A percentile compares a stretch with the other conserved stretches of the same genome.
Conservation (phyloP, 64 coral and sea anemone genomes). For the Montipora sp. region DNA sequence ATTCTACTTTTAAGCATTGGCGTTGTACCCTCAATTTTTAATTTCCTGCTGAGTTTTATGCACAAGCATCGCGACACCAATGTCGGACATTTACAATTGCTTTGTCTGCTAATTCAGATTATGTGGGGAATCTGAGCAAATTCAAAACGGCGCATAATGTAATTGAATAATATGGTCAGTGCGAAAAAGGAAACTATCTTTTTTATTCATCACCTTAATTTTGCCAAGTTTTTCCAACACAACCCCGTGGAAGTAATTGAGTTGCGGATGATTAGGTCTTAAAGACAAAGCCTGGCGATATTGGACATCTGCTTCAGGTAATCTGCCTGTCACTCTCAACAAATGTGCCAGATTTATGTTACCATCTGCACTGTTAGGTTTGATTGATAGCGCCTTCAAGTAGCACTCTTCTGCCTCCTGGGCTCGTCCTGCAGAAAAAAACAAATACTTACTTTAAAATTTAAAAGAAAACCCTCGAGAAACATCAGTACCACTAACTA, state of each 20-base stretch:
- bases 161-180: no score
- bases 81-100: no score
- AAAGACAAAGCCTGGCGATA: conserved; percentile 67
- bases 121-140: no score
- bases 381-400: conserved; percentile 73
- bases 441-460: neutral
- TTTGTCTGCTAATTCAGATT: no score
- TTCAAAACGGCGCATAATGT: no score
- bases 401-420: conserved; percentile 75
- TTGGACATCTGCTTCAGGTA: conserved; percentile 46
- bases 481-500: no score
- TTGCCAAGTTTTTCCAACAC: conserved; percentile 82
- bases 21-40: no score
- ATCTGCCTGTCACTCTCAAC: conserved; percentile 58
- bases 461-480: no score
- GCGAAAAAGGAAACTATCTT: no score
- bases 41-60: no score
- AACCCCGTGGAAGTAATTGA: conserved; percentile 69
- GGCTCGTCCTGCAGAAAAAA: conserved; percentile 37
- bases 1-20: no score
- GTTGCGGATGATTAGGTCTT: conserved; percentile 58
- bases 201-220: conserved; percentile 37
- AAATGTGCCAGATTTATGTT: conserved; percentile 80
- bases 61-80: no score
- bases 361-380: conserved; percentile 78